Evolutionary conservation across 1,140 invertebrate species (phyloP).

Genomic region (Ceratosolen fusciceps): DNA sequence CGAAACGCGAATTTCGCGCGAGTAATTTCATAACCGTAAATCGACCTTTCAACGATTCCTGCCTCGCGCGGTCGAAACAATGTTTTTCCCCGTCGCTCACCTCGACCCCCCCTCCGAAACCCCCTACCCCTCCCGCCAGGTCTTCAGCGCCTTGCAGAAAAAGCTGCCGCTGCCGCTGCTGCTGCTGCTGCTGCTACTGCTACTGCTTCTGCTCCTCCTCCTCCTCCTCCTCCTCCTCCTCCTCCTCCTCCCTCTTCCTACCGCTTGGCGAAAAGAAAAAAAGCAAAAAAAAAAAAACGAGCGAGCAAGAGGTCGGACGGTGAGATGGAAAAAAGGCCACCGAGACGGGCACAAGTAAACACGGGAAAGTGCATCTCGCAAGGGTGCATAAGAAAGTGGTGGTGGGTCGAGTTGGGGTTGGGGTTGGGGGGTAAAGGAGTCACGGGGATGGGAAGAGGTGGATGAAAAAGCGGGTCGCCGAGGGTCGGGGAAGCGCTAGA

Average conservation of each 20-base stretch:
- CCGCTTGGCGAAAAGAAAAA: slow-evolving; percentile 36
- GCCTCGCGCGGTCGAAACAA: slow-evolving; percentile 41
- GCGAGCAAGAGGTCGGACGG: slow-evolving; percentile 22
- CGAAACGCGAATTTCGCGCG: slow-evolving; percentile 61
- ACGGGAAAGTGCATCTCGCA: slow-evolving; percentile 19
- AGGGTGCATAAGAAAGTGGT: slow-evolving; percentile 23
- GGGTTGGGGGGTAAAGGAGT: no score
- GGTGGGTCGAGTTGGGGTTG: no score
- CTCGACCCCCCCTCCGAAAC: no score
- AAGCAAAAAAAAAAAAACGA: slow-evolving; percentile 23
- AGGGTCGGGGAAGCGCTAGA: slow-evolving; percentile 42
- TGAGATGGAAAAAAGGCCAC: slow-evolving; percentile 32
- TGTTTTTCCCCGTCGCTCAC: slow-evolving; percentile 37
- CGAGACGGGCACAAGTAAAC: slow-evolving; percentile 39
- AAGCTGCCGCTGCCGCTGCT: no score
- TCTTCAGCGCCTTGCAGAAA: no score
- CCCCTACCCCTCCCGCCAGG: no score
- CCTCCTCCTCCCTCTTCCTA: no score
- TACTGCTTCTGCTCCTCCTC: no score
- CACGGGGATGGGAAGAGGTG: neutral
- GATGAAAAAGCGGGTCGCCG: slow-evolving; percentile 26
- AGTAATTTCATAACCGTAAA: slow-evolving; percentile 70
- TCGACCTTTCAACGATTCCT: slow-evolving; percentile 68
- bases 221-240: no score
- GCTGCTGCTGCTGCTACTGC: no score